Evolutionary conservation across 2,113 vertebrate species (phyloP).

Genomic region (Butastur rufipennis): DNA sequence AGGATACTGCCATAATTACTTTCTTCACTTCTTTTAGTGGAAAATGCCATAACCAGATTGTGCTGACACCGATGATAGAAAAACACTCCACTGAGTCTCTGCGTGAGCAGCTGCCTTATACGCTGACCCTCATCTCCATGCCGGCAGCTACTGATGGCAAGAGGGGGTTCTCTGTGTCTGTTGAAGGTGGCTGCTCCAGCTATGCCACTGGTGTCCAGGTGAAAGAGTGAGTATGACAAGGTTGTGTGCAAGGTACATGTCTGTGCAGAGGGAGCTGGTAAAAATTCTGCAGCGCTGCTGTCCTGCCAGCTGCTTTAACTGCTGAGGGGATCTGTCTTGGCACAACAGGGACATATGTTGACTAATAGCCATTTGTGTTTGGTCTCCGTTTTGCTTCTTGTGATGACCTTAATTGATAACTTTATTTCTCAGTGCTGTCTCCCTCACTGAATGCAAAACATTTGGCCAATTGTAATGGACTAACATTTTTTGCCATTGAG

Average conservation of each 20-base stretch:
- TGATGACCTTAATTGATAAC: neutral
- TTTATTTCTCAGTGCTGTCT: neutral
- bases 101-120: constrained; percentile 89
- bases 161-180: constrained; percentile 88
- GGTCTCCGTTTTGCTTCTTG: neutral
- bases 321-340: neutral
- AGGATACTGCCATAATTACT: neutral
- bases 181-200: constrained; percentile 79
- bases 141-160: constrained; percentile 87
- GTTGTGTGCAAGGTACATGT: neutral
- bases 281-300: neutral
- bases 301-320: neutral
- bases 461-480: neutral
- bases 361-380: neutral
- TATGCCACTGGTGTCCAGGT: constrained; percentile 88
- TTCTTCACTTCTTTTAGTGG: constrained; percentile 74
- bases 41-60: constrained; percentile 92
- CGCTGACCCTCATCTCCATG: constrained; percentile 91
- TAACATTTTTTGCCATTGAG: neutral
- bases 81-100: constrained; percentile 85
- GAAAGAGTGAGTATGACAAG: constrained; percentile 87
- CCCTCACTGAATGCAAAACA: neutral
- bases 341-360: neutral
- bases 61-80: constrained; percentile 92
- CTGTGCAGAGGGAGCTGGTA: neutral